A percentile compares a stretch with the other conserved stretches of the same genome.
Evolutionary conservation across 1,140 invertebrate species (phyloP).

Genomic region (Belonocnema kinseyi): DNA sequence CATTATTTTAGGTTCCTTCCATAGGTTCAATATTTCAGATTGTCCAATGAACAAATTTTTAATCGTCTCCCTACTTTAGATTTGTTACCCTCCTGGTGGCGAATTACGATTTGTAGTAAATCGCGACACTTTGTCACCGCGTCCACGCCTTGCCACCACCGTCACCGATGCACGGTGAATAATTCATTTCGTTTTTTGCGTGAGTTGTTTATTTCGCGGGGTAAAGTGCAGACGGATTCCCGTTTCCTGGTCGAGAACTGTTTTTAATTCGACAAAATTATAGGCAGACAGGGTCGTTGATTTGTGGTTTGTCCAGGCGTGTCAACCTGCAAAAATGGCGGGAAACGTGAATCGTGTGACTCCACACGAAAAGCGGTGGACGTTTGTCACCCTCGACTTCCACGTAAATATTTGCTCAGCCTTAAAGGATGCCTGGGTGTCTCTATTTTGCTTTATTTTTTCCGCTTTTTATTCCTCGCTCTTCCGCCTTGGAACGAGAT

Average conservation of each 20-base stretch:
- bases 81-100: too few species aligned
- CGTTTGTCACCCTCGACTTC: not conserved
- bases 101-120: slow-evolving; percentile 50
- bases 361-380: not conserved
- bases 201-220: slow-evolving; percentile 48
- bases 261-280: slow-evolving; percentile 39
- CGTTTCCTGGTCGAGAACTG: slow-evolving; percentile 39
- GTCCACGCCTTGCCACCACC: slow-evolving; percentile 39
- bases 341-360: not conserved
- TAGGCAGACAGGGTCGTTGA: slow-evolving; percentile 9
- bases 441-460: not conserved
- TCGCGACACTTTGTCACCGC: slow-evolving; percentile 56
- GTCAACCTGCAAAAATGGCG: not conserved
- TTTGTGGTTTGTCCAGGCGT: slow-evolving; percentile 20
- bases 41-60: too few species aligned
- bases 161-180: slow-evolving; percentile 50
- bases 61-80: too few species aligned
- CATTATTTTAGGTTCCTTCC: too few species aligned
- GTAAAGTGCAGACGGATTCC: slow-evolving; percentile 42
- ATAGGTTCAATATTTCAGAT: too few species aligned
- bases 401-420: not conserved
- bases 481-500: slow-evolving; percentile 21
- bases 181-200: slow-evolving; percentile 55
- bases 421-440: not conserved
- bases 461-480: slow-evolving; percentile 9